Evolutionary conservation across 2,113 vertebrate genomes (phyloP), one percentile per base, ranked within the genome.

Genomic region (Phyllostomus discolor): DNA sequence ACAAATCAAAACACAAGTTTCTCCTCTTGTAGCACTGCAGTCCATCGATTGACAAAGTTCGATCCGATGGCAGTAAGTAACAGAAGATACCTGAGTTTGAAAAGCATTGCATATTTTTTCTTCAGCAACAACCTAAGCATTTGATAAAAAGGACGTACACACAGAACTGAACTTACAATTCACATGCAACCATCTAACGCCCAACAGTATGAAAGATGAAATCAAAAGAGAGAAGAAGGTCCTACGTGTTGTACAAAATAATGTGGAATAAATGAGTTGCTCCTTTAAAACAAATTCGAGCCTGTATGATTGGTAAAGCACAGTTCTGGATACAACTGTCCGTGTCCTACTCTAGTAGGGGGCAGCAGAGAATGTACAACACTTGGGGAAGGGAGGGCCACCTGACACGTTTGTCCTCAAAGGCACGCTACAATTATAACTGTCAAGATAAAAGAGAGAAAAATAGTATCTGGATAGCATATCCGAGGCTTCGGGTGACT

Each of bases 401-500:
- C 88, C 8, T 72, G 93, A 79, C 2, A 7, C 11, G 2, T 38
- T 26, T 73, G 46, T 22, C 54, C 33, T 89, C 9, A 73, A 91
- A 92, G 33, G 15, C 46, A 54, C 1, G 19, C 20, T n/a, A 35
- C 12, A 97, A 62, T 52, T 33, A 46, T 96, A 97, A 96, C 28
- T 62, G 1, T 64, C 28, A 54, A 86, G 28, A 87, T 59, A 2
- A 48, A 73, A 69, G 59, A 59, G 10, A 3, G 28, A n/a, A 90
- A 89, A 72, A 83, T 10, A 4, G 1, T 35, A 41, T 52, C 46
- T 28, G 80, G 38, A 38, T 28, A 64, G 95, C 2, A 52, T 35
- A n/a, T 52, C 6, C 1, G 31, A 41, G 8, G 20, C 31, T 54
- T 31, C 81, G 78, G 70, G 24, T 14, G 35, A 48, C 28, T 33